Base-by-base conservation (phyloP, 1,140 invertebrate genomes). In the Heliothis virescens region DNA sequence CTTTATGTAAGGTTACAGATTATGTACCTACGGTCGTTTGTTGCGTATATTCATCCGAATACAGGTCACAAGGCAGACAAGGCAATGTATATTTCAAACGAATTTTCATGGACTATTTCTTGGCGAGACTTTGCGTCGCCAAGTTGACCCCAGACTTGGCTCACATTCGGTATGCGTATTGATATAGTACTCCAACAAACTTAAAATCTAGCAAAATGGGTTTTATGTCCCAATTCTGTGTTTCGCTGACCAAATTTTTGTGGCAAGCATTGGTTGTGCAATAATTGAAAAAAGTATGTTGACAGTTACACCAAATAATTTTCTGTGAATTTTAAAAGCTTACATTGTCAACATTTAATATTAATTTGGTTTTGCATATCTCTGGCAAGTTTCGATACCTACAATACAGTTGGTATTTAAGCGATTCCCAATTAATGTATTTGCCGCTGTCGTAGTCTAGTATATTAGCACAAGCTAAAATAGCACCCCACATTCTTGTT, bases 71-170 rank as follows among this genome's bases (percentile, higher is more conserved):
- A 34, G n/a, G 69, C 15, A 18, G 7, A 34, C 15, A 10, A 21
- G 29, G 34, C 18, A 15, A 1, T 26, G 62, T 50, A 76, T 72
- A 78, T 65, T 50, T 76, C 47, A 11, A 65, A 10, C 15, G 26
- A 53, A 41, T 77, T 77, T 72, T 72, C 57, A 81, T 77, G 79
- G 65, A 69, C 79, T 76, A 53, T 71, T 76, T 71, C 53, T 82
- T 86, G 84, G 84, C 84, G 60, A 86, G 84, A 86, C 84, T 29
- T 18, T 0, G 1, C 29, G 84, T 76, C 84, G 84, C 84, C 84
- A 52, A 21, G 41, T 13, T 84, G 82, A 82, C 82, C 84, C 50
- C 53, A 65, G 34, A 79, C 63, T 82, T 83, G 84, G 75, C 79
- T 75, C 9, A 26, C 41, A 73, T 83, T 83, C 79, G 73, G 72